Evolutionary conservation across 2,113 vertebrate genomes (phyloP).

Genomic region (Chitala chitala): DNA sequence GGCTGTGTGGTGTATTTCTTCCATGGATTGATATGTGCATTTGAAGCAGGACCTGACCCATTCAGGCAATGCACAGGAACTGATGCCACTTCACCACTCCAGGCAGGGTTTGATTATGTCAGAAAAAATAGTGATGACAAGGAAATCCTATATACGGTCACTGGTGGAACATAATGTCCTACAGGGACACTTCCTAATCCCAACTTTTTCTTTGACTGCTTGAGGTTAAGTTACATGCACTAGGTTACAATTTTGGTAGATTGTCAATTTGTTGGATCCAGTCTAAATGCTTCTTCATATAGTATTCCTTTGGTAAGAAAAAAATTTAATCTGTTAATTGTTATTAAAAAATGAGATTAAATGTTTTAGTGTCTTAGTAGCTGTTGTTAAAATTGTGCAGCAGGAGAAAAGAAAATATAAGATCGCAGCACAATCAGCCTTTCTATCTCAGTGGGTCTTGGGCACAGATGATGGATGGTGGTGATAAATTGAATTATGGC

Average conservation of each 20-base stretch:
- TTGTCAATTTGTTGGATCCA: too few relatives aligned
- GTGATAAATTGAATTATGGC: constrained; percentile 18
- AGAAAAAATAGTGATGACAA: too few relatives aligned
- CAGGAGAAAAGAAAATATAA: not conserved
- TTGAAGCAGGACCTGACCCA: not conserved
- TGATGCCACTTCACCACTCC: not conserved
- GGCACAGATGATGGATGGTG: constrained; percentile 6
- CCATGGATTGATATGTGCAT: too few relatives aligned
- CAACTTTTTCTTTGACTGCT: not conserved
- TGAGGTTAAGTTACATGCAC: not conserved
- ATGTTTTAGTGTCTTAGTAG: not conserved
- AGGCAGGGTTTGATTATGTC: too few relatives aligned
- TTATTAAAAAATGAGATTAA: not conserved
- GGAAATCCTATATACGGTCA: too few relatives aligned
- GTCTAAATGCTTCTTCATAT: not conserved
- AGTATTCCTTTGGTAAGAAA: not conserved
- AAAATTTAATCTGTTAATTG: not conserved
- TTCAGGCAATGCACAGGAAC: too few relatives aligned
- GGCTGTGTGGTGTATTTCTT: not conserved
- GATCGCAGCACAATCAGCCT: constrained; percentile 1
- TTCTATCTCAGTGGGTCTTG: not conserved
- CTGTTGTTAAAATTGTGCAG: not conserved
- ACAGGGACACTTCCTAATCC: too few relatives aligned
- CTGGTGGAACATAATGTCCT: too few relatives aligned
- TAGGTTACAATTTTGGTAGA: not conserved